These are phyloP conservation scores for Salarias fasciatus DNA, from an alignment of 2,797 vertebrate genomes.

Conservation along the genomic window DNA sequence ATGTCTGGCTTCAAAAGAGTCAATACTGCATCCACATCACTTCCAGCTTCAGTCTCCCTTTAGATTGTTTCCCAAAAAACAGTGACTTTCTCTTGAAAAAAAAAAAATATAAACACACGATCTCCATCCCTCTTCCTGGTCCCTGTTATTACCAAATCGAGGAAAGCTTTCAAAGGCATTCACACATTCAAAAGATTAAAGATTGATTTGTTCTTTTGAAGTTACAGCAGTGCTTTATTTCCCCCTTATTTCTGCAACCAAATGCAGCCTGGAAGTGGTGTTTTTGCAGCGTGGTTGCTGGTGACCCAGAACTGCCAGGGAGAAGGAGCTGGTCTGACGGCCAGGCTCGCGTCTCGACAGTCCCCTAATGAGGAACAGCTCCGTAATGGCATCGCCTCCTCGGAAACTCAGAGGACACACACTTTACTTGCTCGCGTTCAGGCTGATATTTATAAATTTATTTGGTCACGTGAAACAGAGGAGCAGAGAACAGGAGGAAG, in stretches of 20 bases:
- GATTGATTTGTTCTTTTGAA: slow-evolving; percentile 79
- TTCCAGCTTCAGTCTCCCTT: slow-evolving; percentile 33
- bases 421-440: slow-evolving; percentile 37
- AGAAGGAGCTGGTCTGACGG: slow-evolving; percentile 51
- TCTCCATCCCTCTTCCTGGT: slow-evolving; percentile 42
- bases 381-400: slow-evolving; percentile 55
- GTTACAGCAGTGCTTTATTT: slow-evolving; percentile 57
- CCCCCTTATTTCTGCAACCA: slow-evolving; percentile 62
- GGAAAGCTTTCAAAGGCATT: slow-evolving; percentile 68
- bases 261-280: slow-evolving; percentile 58
- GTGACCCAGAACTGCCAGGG: slow-evolving; percentile 80
- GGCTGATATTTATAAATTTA: slow-evolving; percentile 52
- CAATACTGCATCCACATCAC: slow-evolving; percentile 18
- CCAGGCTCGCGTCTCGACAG: slow-evolving; percentile 44
- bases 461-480: slow-evolving; percentile 12
- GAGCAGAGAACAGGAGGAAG: slow-evolving; percentile 12
- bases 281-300: slow-evolving; percentile 51
- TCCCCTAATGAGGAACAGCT: slow-evolving; percentile 68
- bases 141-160: slow-evolving; percentile 56
- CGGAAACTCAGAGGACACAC: slow-evolving; percentile 62
- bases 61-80: slow-evolving; percentile 46
- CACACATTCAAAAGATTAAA: slow-evolving; percentile 77
- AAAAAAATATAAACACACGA: slow-evolving; percentile 44
- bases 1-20: slow-evolving; percentile 55
- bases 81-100: slow-evolving; percentile 26